phyloP scores from a whole-genome alignment of 2,113 vertebrate genomes.

The Mustelus asterias region DNA sequence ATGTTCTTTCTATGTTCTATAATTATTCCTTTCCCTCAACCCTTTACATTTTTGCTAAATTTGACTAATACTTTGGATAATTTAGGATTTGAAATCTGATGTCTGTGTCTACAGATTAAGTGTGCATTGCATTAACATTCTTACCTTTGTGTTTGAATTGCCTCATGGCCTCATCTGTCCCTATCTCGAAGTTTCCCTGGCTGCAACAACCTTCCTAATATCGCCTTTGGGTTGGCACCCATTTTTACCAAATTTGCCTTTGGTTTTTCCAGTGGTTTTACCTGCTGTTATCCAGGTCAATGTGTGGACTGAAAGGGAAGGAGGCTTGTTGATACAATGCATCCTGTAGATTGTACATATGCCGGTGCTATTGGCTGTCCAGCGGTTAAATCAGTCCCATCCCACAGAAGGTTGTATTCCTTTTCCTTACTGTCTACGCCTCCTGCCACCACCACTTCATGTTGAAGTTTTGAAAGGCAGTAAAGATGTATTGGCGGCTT shows the following conservation, averaged over 20 bases:
- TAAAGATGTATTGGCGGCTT: not conserved
- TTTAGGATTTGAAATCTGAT: not conserved
- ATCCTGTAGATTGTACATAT: not conserved
- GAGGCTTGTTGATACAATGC: not conserved
- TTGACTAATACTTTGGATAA: not conserved
- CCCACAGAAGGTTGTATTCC: not conserved
- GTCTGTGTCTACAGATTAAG: not conserved
- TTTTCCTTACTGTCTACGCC: not conserved
- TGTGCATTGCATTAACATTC: not conserved
- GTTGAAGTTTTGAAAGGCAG: not conserved
- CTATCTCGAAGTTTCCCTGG: not conserved
- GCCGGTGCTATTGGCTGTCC: not conserved
- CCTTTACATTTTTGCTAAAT: not conserved
- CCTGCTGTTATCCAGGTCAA: not conserved
- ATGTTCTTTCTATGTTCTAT: too few species aligned
- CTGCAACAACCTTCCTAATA: not conserved
- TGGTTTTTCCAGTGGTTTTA: not conserved
- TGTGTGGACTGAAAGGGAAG: not conserved
- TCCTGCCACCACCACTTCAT: not conserved
- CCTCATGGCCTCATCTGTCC: not conserved
- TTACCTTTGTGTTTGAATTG: not conserved
- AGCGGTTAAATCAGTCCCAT: not conserved
- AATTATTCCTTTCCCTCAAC: not conserved
- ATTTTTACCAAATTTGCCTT: not conserved
- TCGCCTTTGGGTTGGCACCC: not conserved